Conservation (phyloP, 2,113 vertebrate genomes). For the Chlamydotis undulata region DNA sequence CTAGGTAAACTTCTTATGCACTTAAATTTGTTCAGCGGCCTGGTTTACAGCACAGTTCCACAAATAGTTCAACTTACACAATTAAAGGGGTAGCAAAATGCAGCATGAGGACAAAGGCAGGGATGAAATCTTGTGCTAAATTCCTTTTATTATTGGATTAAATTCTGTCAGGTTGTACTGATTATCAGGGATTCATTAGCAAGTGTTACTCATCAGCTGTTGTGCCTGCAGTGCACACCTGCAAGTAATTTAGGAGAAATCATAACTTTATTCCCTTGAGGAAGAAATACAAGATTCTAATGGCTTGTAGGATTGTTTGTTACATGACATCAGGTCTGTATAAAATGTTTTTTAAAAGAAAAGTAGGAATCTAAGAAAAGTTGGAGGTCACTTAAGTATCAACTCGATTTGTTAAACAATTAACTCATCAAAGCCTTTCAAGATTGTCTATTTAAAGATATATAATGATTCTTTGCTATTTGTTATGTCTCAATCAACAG, state of each 20-base stretch:
- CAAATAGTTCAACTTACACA: neutral
- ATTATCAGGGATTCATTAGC: neutral
- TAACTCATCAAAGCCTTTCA: slow-evolving; percentile 8
- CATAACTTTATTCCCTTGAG: neutral
- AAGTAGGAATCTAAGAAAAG: neutral
- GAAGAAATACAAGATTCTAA: neutral
- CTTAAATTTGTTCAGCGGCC: neutral
- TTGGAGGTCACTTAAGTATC: neutral
- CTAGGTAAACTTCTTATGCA: neutral
- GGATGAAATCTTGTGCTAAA: neutral
- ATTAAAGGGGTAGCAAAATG: neutral
- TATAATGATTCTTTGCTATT: neutral
- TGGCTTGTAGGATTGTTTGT: neutral
- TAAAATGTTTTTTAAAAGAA: neutral
- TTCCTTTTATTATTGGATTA: slow-evolving; percentile 3
- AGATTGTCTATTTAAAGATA: neutral
- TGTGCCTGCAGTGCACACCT: neutral
- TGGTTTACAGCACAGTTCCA: neutral
- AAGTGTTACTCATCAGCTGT: neutral
- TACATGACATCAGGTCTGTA: neutral
- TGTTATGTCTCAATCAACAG: neutral
- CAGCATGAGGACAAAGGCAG: neutral
- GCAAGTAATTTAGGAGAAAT: neutral
- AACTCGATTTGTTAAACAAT: slow-evolving; percentile 8
- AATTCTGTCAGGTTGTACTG: neutral